phyloP scores from a whole-genome alignment of 2,888 invertebrate species.

The Drosophila fulvimacula region DNA sequence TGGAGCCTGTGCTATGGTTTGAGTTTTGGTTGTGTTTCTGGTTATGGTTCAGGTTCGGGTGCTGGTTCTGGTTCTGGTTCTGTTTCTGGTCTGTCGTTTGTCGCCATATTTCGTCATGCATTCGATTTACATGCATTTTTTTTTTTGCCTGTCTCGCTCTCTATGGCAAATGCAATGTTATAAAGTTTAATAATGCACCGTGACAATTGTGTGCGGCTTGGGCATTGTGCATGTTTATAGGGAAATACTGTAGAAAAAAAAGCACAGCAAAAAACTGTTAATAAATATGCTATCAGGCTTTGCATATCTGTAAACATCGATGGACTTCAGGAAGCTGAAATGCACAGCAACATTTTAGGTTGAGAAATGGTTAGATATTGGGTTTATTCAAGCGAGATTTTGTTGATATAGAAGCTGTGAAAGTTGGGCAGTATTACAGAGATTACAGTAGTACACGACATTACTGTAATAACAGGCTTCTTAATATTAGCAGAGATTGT shows the following conservation, averaged over 20 bases:
- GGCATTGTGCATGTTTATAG: constrained; percentile 21
- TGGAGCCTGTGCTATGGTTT: constrained; percentile 17
- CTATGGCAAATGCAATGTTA: constrained; percentile 26
- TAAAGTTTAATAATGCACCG: constrained; percentile 58
- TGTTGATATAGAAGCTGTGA: neutral
- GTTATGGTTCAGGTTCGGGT: no score
- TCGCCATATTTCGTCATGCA: constrained; percentile 60
- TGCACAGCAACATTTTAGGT: neutral
- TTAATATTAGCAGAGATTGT: neutral
- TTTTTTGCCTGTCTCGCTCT: constrained; percentile 12
- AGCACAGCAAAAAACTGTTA: neutral
- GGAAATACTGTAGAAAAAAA: constrained; percentile 32
- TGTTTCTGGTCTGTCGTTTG: constrained; percentile 29
- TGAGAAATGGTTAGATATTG: neutral
- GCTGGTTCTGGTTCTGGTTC: constrained; percentile 3
- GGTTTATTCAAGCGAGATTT: neutral
- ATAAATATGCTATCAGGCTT: constrained; percentile 16
- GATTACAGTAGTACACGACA: neutral
- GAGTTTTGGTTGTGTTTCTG: constrained; percentile 19
- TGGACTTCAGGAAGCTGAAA: constrained; percentile 3
- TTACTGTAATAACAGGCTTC: neutral
- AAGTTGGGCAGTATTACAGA: neutral
- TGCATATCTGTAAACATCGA: neutral
- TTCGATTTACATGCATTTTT: constrained; percentile 52
- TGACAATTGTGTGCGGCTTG: constrained; percentile 51